Base-by-base conservation (phyloP, 2,888 invertebrate species). In the Anoplius nigerrimus region DNA sequence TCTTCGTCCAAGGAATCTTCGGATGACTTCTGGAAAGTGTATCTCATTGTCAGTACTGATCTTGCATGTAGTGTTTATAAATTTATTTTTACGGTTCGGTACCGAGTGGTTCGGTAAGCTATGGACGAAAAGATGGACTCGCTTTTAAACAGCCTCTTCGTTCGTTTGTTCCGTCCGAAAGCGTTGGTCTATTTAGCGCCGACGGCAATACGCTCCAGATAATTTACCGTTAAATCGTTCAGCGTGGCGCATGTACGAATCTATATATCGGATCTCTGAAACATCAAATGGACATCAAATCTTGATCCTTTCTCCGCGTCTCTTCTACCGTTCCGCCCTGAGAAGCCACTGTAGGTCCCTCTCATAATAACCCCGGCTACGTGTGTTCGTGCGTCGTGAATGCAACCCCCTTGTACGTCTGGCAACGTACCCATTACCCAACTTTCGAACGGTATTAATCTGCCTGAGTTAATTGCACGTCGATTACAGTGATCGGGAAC, bases 401-500 rank as follows among this genome's bases (percentile, higher is more conserved):
- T 61, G 68, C 56, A 68, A n/a, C 55, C 20, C 53, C 27, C 59
- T 45, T 66, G 27, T 27, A 67, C 66, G 69, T 64, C n/a, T 62
- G 43, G 67, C 69, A 72, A 78, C 72, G 79, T 74, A 69, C 67
- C 74, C 61, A 76, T 78, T 78, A 79, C 67, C 79, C 6, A 34
- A 53, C 66, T 70, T 76, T 72, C 71, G 70, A 72, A 58, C 66
- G 72, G 63, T 79, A 78, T 78, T 79, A 78, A 78, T 78, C 72
- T 67, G 61, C 61, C 60, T 69, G 69, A 13, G 74, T 71, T 78
- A 78, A 78, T 78, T 72, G 76, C 79, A 74, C 72, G 78, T 78
- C 79, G 79, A 79, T 78, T 78, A 76, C 79, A 78, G 76, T 70
- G 72, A 78, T 79, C 79, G 79, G n/a, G 72, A 79, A 79, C 72